Percentiles rank a stretch among this genome's conserved stretches.
Evolutionary conservation across 2,113 vertebrate species (phyloP).

Genomic region (Fulica atra): DNA sequence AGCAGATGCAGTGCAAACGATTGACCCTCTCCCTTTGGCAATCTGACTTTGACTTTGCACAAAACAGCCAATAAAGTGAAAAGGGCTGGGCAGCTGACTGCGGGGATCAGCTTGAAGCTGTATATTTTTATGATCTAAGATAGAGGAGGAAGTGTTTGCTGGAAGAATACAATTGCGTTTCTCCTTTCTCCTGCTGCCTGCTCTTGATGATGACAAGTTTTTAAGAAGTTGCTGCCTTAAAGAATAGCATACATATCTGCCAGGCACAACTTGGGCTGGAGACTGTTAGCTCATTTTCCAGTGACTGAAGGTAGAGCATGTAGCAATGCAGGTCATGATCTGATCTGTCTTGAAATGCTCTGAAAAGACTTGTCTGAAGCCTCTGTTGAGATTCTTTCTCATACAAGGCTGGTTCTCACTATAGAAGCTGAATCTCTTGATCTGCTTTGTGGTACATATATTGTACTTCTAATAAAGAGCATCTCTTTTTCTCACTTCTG

Average conservation of each 20-base stretch:
- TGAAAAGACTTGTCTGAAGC: background rate
- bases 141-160: background rate
- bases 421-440: background rate
- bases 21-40: slow-evolving; percentile 31
- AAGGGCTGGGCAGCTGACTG: slow-evolving; percentile 16
- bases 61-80: slow-evolving; percentile 45
- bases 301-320: background rate
- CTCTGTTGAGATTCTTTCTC: background rate
- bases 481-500: background rate
- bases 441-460: background rate
- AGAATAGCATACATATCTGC: background rate
- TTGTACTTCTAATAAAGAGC: background rate
- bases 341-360: background rate
- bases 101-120: background rate
- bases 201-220: background rate
- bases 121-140: background rate
- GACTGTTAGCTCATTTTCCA: background rate
- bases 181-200: background rate
- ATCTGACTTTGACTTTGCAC: slow-evolving; percentile 27
- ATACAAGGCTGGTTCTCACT: background rate
- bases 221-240: background rate
- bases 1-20: background rate
- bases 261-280: background rate
- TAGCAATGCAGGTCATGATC: background rate
- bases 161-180: background rate